These are phyloP conservation scores for Abrostola tripartita DNA, from an alignment of 2,888 invertebrate species.

Conservation along the genomic window DNA sequence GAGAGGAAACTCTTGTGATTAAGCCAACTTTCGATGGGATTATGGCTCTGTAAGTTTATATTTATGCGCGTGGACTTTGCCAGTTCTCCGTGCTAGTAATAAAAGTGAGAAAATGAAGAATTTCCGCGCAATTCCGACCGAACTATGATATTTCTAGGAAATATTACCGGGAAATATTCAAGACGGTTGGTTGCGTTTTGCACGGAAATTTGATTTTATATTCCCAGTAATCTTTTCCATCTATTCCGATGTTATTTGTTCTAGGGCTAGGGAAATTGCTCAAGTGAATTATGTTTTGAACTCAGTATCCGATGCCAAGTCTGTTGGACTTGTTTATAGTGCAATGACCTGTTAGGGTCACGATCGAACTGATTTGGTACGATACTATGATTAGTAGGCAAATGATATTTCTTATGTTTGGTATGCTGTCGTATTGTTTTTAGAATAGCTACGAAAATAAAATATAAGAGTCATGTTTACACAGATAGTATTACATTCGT, in stretches of 20 bases:
- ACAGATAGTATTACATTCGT: too few relatives aligned
- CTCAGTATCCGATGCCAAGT: conserved; percentile 47
- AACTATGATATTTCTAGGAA: conserved; percentile 13
- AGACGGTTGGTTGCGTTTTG: conserved; percentile 10
- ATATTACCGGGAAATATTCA: conserved; percentile 20
- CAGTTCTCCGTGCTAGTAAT: conserved; percentile 17
- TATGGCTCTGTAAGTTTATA: conserved; percentile 48
- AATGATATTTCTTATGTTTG: background rate
- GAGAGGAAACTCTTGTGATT: conserved; percentile 50
- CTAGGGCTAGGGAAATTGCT: conserved; percentile 33
- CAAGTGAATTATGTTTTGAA: conserved; percentile 44
- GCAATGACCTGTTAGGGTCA: conserved; percentile 22
- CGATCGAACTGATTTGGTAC: conserved; percentile 12
- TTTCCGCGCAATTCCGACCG: conserved; percentile 6
- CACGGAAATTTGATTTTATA: conserved; percentile 30
- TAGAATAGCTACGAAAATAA: background rate
- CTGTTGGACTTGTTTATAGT: conserved; percentile 19
- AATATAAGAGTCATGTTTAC: too few relatives aligned
- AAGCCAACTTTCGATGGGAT: conserved; percentile 58
- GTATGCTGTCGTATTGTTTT: too few relatives aligned
- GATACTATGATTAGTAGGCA: conserved; percentile 8
- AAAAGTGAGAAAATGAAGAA: conserved; percentile 18
- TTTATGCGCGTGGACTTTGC: conserved; percentile 49
- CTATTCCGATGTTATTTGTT: conserved; percentile 32
- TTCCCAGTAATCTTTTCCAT: conserved; percentile 45